Conservation (phyloP, 2,888 invertebrate genomes). For the Muschampia plurimacula region DNA sequence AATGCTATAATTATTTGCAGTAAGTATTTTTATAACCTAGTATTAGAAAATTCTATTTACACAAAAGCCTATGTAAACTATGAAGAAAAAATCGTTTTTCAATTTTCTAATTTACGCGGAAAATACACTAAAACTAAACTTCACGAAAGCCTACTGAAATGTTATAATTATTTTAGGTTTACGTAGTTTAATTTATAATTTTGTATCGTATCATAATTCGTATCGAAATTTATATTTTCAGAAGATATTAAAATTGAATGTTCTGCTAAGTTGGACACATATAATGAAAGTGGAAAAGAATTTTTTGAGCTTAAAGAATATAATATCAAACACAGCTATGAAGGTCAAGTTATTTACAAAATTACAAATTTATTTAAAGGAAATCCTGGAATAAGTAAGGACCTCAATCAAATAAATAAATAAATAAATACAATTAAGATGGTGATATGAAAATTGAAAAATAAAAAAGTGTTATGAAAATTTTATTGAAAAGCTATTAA, state of each 20-base stretch:
- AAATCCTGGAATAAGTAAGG: conserved; percentile 67
- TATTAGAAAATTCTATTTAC: too few species aligned
- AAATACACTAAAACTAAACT: too few species aligned
- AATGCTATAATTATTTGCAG: conserved; percentile 62
- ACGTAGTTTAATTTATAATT: too few species aligned
- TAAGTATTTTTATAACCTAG: conserved; percentile 50
- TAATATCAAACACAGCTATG: conserved; percentile 56
- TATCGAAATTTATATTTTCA: conserved; percentile 41
- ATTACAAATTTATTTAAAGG: conserved; percentile 66
- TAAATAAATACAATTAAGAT: neutral
- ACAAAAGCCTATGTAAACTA: too few species aligned
- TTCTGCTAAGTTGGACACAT: conserved; percentile 51
- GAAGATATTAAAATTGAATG: conserved; percentile 59
- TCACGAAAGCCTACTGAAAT: too few species aligned
- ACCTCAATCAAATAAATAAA: neutral
- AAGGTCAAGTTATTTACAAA: conserved; percentile 62
- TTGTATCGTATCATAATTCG: too few species aligned
- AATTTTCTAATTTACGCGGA: too few species aligned
- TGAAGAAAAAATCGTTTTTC: too few species aligned
- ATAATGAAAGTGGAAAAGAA: conserved; percentile 51
- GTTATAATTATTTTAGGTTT: conserved; percentile 42
- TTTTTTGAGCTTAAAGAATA: conserved; percentile 56
- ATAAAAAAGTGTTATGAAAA: too few species aligned
- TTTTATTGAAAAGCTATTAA: too few species aligned
- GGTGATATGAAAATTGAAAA: too few species aligned